Conservation (phyloP, 2,888 invertebrate species). For the Andrena minutula region DNA sequence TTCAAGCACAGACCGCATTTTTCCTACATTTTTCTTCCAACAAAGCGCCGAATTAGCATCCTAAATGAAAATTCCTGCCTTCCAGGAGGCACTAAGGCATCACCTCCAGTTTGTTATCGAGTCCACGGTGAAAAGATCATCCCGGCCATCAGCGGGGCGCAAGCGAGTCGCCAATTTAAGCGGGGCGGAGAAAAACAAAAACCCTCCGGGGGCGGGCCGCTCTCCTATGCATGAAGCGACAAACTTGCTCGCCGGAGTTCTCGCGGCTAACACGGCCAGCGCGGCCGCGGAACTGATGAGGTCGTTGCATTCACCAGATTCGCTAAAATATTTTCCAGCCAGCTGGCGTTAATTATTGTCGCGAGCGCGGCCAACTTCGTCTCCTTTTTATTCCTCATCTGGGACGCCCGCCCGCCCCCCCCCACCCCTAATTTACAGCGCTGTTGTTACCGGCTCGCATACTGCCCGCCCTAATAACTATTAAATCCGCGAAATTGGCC, state of each 20-base stretch:
- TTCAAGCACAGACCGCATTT: background rate
- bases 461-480: background rate
- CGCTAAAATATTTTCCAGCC: slow-evolving; percentile 59
- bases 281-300: slow-evolving; percentile 63
- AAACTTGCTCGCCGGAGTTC: slow-evolving; percentile 41
- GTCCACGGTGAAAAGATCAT: background rate
- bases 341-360: slow-evolving; percentile 59
- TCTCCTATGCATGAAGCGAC: slow-evolving; percentile 63
- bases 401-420: background rate
- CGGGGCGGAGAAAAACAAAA: slow-evolving; percentile 31
- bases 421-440: too few relatives aligned
- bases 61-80: background rate
- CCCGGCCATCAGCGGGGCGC: background rate
- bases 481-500: background rate
- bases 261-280: slow-evolving; percentile 48
- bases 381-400: slow-evolving; percentile 4
- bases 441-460: background rate
- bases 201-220: slow-evolving; percentile 26
- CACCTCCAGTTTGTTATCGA: background rate
- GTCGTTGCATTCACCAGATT: slow-evolving; percentile 63
- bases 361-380: background rate
- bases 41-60: background rate
- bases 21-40: background rate
- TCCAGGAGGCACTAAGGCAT: background rate
- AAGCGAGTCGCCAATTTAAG: slow-evolving; percentile 40